Conservation (phyloP, 2,888 invertebrate genomes). For the Drosophila pegasa region DNA sequence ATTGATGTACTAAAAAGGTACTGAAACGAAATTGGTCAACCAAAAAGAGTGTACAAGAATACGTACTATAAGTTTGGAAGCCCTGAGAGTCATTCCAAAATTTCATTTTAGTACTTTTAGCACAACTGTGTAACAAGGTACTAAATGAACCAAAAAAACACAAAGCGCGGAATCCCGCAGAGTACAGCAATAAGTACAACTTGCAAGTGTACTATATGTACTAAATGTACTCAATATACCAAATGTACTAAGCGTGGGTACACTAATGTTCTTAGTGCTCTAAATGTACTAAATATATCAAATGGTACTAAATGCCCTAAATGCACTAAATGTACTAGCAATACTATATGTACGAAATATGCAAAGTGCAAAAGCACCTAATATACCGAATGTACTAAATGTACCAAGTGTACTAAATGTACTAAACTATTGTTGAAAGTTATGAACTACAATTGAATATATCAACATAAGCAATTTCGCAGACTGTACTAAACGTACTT, state of each 20-base stretch:
- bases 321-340: background rate
- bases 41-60: background rate
- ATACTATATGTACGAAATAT: constrained; percentile 1
- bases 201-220: background rate
- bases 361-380: constrained; percentile 4
- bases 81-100: too few relatives aligned
- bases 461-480: background rate
- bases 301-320: too few relatives aligned
- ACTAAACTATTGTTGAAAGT: background rate
- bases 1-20: background rate
- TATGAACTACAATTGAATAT: background rate
- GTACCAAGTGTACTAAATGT: constrained; percentile 2
- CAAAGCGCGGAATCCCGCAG: background rate
- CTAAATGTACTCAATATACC: too few relatives aligned
- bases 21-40: background rate
- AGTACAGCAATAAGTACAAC: background rate
- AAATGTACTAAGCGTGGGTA: too few relatives aligned
- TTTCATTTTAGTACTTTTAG: background rate
- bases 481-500: constrained; percentile 2
- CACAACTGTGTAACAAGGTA: background rate
- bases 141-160: background rate
- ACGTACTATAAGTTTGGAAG: too few relatives aligned
- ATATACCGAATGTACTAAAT: too few relatives aligned
- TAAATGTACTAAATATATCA: constrained; percentile 1
- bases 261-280: background rate